Evolutionary conservation across 2,797 vertebrate genomes (phyloP), one percentile per base, ranked within the genome.

Genomic region (Muscicapa striata): DNA sequence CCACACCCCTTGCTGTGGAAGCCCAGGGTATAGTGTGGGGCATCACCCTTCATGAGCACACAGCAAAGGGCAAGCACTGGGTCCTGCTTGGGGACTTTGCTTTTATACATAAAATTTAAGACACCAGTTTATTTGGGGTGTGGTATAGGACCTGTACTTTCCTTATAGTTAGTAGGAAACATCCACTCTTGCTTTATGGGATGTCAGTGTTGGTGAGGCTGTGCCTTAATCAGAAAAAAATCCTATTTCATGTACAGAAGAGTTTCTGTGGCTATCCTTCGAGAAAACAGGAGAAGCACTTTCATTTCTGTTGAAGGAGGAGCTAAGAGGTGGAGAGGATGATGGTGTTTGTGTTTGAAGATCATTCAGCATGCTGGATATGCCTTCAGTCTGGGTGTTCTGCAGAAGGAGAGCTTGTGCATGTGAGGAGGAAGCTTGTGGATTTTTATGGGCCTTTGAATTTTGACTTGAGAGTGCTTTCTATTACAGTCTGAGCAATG

Each of bases 1-100:
- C 24, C 5, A 4, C 1, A 0, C 27, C n/a, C n/a, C 15, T 74
- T 6, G 1, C 52, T 70, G 38, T 4, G 3, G 52, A 40, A 66
- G 51, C 34, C 34, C 0, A 1, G 40, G 11, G 8, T 8, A 55
- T 15, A 5, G 11, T 11, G 3, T 23, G 51, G 15, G 30, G 19
- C 34, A 62, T 86, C 29, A 51, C 22, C 30, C 30, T 9, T 0
- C 0, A 1, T 40, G 21, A 90, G 21, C 13, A 16, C 49, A 40
- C 41, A 80, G 57, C 10, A 62, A 43, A 81, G 87, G 40, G n/a
- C 43, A 67, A 29, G 15, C 3, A 1, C 54, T 1, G 0, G 21
- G 19, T 81, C 16, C 49, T 74, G 45, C 10, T 4, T 77, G 52
- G 29, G 6, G 17, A 67, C 9, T 76, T 84, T 19, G 16, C 51